phyloP scores from a whole-genome alignment of 2,888 invertebrate genomes.

The Phoenoteleia sp. region DNA sequence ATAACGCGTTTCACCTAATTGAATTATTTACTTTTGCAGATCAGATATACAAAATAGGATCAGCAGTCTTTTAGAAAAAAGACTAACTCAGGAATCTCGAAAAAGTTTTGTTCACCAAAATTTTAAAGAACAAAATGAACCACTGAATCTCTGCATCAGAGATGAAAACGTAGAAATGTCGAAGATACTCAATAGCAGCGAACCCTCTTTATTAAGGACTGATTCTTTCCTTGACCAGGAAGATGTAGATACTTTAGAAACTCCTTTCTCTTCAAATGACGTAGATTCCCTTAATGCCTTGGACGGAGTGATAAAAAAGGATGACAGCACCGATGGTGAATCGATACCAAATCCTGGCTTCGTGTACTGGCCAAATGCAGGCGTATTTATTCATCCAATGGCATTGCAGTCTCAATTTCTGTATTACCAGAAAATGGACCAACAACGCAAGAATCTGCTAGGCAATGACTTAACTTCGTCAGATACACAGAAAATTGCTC shows the following conservation, averaged over 20 bases:
- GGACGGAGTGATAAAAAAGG: constrained; percentile 85
- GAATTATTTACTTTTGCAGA: constrained; percentile 45
- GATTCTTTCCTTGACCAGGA: constrained; percentile 88
- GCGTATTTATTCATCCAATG: constrained; percentile 92
- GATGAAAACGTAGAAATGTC: constrained; percentile 92
- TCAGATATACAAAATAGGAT: constrained; percentile 91
- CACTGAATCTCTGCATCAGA: constrained; percentile 94
- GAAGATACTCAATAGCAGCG: constrained; percentile 89
- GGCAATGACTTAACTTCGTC: constrained; percentile 65
- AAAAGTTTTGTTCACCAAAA: constrained; percentile 86
- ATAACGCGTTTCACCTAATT: no score
- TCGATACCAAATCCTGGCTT: constrained; percentile 87
- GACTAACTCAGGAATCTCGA: constrained; percentile 90
- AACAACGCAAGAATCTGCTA: constrained; percentile 84
- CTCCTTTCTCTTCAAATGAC: constrained; percentile 62
- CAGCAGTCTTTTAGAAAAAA: constrained; percentile 90
- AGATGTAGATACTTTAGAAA: constrained; percentile 86
- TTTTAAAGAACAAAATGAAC: constrained; percentile 90
- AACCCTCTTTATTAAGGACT: constrained; percentile 88
- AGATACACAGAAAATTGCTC: constrained; percentile 84
- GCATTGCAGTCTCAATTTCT: constrained; percentile 91
- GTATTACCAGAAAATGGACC: constrained; percentile 92
- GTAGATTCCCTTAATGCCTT: constrained; percentile 58
- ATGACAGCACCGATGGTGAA: constrained; percentile 85
- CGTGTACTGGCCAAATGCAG: constrained; percentile 91